Base-by-base conservation (phyloP, 2,888 invertebrate species). In the Silvanus unidentatus region DNA sequence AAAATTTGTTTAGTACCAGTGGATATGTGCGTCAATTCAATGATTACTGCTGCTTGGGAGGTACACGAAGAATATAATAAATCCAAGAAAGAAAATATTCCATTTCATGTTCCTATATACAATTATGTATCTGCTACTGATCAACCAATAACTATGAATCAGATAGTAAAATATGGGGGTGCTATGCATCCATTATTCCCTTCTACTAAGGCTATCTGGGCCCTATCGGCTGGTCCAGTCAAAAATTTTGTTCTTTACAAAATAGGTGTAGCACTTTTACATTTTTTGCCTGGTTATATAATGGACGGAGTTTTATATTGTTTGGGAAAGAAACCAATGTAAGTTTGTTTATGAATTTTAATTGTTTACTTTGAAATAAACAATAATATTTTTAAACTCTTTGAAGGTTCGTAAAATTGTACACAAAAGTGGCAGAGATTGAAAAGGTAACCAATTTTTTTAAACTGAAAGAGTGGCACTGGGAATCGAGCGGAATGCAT, bases 121-220 rank as follows among this genome's bases (percentile, higher is more conserved):
- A 91, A 95, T 71, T 91, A 82, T 70, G 90, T 91, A 8, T 88
- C 93, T 0, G 88, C 91, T 0, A 79, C 80, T 2, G 82, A 89
- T 54, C 89, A 91, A 59, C 88, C 90, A 0, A 74, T 93, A 40
- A 85, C 81, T 0, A 81, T 83, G 47, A 71, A 75, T 0, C 61
- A 76, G 47, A 81, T 80, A 37, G 68, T 73, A n/a, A 76, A 75
- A 46, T 73, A 80, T 49, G 81, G 81, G 1, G 52, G 70, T 1
- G 57, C 70, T n/a, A n/a, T n/a, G n/a, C n/a, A n/a, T n/a, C n/a
- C n/a, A n/a, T n/a, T n/a, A 32, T 77, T 75, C 28, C 86, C 87
- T 0, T 76, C 84, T 0, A 72, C 71, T 0, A 78, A 79, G 51
- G 80, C 83, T 42, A 78, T 88, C 32, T 87, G 88, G 81, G 81